phyloP scores from a whole-genome alignment of 2,888 invertebrate genomes.

The Lithosia quadra region DNA sequence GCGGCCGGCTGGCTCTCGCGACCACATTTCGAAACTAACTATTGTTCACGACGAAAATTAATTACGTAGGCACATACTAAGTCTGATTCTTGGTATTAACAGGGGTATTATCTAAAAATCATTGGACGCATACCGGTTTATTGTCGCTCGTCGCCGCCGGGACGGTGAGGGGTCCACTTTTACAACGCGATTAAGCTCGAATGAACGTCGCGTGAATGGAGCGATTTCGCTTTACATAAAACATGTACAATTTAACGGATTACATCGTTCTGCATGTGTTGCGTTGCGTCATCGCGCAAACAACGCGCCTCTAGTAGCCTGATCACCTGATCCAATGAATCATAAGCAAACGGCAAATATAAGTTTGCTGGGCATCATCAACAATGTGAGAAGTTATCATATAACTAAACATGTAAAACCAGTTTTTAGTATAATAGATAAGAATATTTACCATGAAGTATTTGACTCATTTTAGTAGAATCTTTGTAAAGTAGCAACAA shows the following conservation, averaged over 20 bases:
- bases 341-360: slow-evolving; percentile 36
- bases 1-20: slow-evolving; percentile 33
- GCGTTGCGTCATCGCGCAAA: slow-evolving; percentile 44
- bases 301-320: slow-evolving; percentile 29
- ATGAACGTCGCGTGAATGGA: slow-evolving; percentile 45
- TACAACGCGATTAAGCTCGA: slow-evolving; percentile 39
- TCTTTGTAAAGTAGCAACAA: slow-evolving; percentile 24
- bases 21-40: slow-evolving; percentile 71
- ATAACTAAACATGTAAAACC: background rate
- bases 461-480: slow-evolving; percentile 18
- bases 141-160: slow-evolving; percentile 52
- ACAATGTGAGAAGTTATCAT: slow-evolving; percentile 20
- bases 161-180: slow-evolving; percentile 36
- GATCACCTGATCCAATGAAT: slow-evolving; percentile 49
- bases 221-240: slow-evolving; percentile 38
- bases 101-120: slow-evolving; percentile 66
- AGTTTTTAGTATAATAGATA: background rate
- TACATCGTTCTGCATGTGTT: slow-evolving; percentile 42
- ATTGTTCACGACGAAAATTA: slow-evolving; percentile 79
- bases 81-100: slow-evolving; percentile 74
- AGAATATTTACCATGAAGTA: slow-evolving; percentile 6
- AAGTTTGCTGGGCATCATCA: slow-evolving; percentile 23
- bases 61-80: slow-evolving; percentile 71
- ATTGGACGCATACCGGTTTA: slow-evolving; percentile 64
- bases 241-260: slow-evolving; percentile 34